phyloP scores from a whole-genome alignment of 2,888 invertebrate species.

The Luperina nickerlii region DNA sequence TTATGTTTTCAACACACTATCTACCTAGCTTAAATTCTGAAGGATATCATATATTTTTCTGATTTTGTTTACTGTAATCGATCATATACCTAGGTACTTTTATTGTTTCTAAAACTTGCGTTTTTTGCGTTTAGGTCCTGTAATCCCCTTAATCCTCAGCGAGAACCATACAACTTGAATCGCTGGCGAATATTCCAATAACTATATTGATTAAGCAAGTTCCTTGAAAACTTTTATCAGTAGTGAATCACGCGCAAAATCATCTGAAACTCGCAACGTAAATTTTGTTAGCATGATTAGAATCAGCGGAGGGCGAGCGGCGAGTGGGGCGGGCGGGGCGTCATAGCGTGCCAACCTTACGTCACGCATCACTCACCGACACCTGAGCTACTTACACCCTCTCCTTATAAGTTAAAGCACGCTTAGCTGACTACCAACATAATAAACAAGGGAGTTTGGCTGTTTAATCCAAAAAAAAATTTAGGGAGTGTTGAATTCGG shows the following conservation, averaged over 20 bases:
- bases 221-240: slow-evolving; percentile 66
- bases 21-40: no score
- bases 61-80: no score
- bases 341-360: slow-evolving; percentile 76
- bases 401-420: slow-evolving; percentile 14
- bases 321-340: slow-evolving; percentile 58
- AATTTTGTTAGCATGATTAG: slow-evolving; percentile 83
- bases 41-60: no score
- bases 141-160: not conserved
- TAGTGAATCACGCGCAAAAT: slow-evolving; percentile 73
- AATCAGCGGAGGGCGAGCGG: slow-evolving; percentile 72
- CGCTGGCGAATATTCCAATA: slow-evolving; percentile 1
- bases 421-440: not conserved
- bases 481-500: not conserved
- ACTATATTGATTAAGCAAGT: slow-evolving; percentile 45
- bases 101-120: no score
- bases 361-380: slow-evolving; percentile 74
- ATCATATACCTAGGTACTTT: no score
- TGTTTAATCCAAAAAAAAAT: not conserved
- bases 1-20: no score
- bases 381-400: slow-evolving; percentile 45
- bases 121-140: no score
- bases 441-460: not conserved
- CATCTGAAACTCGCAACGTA: slow-evolving; percentile 75
- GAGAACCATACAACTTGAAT: not conserved